Base-by-base conservation (phyloP, 1,140 invertebrate species). In the Anadara kagoshimensis region DNA sequence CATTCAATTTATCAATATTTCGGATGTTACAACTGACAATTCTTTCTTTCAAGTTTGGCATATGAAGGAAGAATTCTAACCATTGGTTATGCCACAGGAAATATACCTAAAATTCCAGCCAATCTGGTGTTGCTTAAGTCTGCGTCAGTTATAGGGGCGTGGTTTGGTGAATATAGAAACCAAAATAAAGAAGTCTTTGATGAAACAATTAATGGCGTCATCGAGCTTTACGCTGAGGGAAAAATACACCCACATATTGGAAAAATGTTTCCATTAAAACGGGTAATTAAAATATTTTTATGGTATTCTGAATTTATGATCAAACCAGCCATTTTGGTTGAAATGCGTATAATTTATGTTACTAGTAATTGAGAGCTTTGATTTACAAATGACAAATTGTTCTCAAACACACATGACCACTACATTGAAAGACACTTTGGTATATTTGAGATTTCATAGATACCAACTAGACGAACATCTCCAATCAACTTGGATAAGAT, bases 91-190 rank as follows among this genome's bases (percentile, higher is more conserved):
- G 78, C 80, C 8, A 78, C 76, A 26, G 82, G 82, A n/a, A 69
- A 75, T 26, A 83, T 83, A 29, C 82, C 82, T 4, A 72, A 57
- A 20, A 71, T 83, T n/a, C 74, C 82, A 18, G 78, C 78, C 47
- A 81, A 83, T 62, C 65, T 69, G 14, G 45, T 83, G n/a, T 57
- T 83, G 45, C 65, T 83, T 8, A 83, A 83, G 54, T 80, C 78
- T 11, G 63, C 63, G 41, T 78, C 78, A 26, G 75, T 78, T 1
- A 78, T 77, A 20, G 82, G 82, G n/a, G 53, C 82, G 7, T 82
- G 66, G 44, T 83, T 80, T 80, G 82, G 82, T 0, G 76, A 73
- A 36, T 81, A 78, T 53, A 69, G 61, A 22, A 18, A 44, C 14
- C 22, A 53, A 11, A 66, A 81, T 57, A 69, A 67, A 49, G 18